A percentile compares a stretch with the other conserved stretches of the same genome.
Conservation (phyloP, 1,140 invertebrate species). For the Solenopsis fugax region DNA sequence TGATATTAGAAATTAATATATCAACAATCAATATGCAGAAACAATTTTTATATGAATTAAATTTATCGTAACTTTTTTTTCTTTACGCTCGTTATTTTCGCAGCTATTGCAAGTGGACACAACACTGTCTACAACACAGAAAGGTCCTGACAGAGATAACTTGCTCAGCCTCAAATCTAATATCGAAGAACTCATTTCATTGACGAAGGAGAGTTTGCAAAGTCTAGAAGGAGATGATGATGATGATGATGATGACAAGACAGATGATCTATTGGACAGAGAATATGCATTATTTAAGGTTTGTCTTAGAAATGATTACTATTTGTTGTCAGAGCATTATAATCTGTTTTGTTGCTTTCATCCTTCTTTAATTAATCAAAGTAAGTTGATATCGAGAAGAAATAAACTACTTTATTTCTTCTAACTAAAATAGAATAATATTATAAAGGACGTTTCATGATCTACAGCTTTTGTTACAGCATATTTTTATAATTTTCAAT, state of each 20-base stretch:
- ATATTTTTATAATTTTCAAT: conserved; percentile 21
- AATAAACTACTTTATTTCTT: not conserved
- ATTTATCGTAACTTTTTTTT: not conserved
- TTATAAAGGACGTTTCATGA: not conserved
- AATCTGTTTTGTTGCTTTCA: conserved; percentile 38
- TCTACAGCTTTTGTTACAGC: conserved; percentile 24
- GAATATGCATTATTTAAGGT: conserved; percentile 92
- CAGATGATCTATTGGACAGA: conserved; percentile 86
- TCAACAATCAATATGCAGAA: not conserved
- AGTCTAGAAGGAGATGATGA: conserved; percentile 75
- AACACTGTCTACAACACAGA: conserved; percentile 86
- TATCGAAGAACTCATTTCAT: conserved; percentile 89
- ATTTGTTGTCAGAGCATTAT: not conserved
- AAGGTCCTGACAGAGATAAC: conserved; percentile 87
- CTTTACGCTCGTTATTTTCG: conserved; percentile 9
- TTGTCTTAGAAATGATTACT: conserved; percentile 34
- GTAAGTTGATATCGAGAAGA: not conserved
- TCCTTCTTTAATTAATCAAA: conserved; percentile 1
- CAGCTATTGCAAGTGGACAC: conserved; percentile 89
- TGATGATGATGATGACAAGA: conserved; percentile 61
- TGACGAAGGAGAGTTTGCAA: conserved; percentile 88
- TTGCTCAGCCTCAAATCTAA: conserved; percentile 88
- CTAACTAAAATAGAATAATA: not conserved
- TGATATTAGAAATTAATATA: not conserved
- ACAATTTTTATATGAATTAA: conserved; percentile 3